phyloP scores from a whole-genome alignment of 2,888 invertebrate species.

The Argyresthia albistria region DNA sequence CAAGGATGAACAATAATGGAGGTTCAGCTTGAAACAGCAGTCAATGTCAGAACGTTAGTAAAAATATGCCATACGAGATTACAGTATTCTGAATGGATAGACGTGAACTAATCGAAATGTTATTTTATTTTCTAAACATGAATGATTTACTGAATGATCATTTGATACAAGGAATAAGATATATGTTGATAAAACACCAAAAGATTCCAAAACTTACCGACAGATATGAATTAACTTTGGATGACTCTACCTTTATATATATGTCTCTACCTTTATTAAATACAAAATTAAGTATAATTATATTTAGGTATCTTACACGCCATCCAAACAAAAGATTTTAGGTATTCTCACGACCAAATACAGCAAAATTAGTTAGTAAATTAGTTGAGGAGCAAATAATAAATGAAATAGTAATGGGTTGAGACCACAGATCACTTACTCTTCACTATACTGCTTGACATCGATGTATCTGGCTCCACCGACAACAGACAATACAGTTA shows the following conservation, averaged over 20 bases:
- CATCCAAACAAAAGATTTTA: no score
- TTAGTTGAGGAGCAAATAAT: constrained; percentile 61
- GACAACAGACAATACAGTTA: constrained; percentile 69
- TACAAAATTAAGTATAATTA: no score
- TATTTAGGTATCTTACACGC: no score
- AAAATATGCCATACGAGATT: no score
- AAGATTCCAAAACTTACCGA: not conserved
- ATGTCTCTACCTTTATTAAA: no score
- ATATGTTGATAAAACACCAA: not conserved
- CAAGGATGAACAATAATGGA: constrained; percentile 27
- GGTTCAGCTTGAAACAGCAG: constrained; percentile 42
- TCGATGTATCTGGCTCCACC: constrained; percentile 71
- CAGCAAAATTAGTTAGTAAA: constrained; percentile 52
- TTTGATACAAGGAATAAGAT: no score
- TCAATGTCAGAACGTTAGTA: constrained; percentile 4
- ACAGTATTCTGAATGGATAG: no score
- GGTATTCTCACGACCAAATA: constrained; percentile 17
- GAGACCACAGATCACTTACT: constrained; percentile 74
- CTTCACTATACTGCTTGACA: constrained; percentile 61
- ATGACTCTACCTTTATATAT: no score
- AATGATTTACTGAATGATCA: no score
- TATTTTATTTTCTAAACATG: no score
- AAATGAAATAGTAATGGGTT: constrained; percentile 48
- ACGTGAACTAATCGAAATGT: no score
- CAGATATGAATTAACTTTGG: no score